These are phyloP conservation scores for Hormiphora californensis DNA, from an alignment of 37 sponge, comb jelly and placozoan species.

Conservation along the genomic window DNA sequence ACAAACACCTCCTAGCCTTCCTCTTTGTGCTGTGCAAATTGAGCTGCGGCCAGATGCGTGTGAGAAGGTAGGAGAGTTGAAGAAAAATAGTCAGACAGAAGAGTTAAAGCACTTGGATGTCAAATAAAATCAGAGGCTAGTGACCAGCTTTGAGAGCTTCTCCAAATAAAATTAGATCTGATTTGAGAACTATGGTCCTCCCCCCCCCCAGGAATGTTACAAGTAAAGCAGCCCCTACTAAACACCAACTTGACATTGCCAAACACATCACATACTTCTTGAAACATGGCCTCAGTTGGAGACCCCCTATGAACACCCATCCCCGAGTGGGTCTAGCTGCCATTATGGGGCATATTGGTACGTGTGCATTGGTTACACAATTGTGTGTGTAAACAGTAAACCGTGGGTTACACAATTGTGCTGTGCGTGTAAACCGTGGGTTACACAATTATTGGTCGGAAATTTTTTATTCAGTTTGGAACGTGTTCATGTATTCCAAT, in stretches of 20 bases:
- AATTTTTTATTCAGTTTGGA: no score
- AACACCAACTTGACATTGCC: constrained; percentile 37
- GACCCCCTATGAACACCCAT: constrained; percentile 39
- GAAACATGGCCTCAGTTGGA: constrained; percentile 22
- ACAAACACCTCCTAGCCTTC: constrained; percentile 27
- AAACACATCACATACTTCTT: constrained; percentile 34
- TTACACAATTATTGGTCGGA: no score
- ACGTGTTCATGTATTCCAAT: no score
- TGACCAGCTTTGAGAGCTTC: no score
- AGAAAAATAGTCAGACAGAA: neutral
- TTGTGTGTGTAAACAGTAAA: no score
- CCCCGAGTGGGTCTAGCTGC: constrained; percentile 21
- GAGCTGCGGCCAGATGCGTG: constrained; percentile 39
- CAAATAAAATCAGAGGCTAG: no score
- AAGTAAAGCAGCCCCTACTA: neutral
- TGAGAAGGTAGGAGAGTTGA: neutral
- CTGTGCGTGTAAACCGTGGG: no score
- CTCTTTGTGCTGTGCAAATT: constrained; percentile 38
- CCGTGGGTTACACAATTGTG: no score
- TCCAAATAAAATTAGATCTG: no score
- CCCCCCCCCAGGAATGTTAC: neutral
- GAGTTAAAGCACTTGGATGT: no score
- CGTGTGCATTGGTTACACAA: neutral
- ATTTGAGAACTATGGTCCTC: no score
- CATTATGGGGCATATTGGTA: constrained; percentile 41